Base-by-base conservation (phyloP, 2,113 vertebrate genomes). In the Plecotus auritus region DNA sequence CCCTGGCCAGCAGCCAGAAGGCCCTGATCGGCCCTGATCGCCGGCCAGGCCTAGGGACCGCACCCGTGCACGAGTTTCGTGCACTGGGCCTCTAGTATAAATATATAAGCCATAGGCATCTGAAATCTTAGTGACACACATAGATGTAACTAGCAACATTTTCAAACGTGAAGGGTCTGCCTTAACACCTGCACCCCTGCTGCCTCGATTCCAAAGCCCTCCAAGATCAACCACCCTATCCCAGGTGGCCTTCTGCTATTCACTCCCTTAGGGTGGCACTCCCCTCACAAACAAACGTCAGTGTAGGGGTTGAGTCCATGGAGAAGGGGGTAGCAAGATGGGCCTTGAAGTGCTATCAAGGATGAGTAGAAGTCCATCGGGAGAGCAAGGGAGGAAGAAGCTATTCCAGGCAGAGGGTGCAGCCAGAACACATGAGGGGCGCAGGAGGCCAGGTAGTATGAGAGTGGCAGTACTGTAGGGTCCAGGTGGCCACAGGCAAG, bases 261-360 rank as follows among this genome's bases (percentile, higher is more conserved):
- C 0, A 20, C 6, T 9, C 4, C 64, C 45, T 22, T 22, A 1
- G 0, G 3, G 4, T 11, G 11, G 20, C 16, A 28, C n/a, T 18
- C 59, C 20, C 4, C 28, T 77, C 20, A 4, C 74, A 30, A 54
- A 54, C 1, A 18, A 2, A 37, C 12, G 45, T 3, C 32, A 10
- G 42, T 23, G 9, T 30, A 11, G 10, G 11, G 28, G 42, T 1
- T 28, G 73, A 9, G 30, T 11, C 9, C 35, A 4, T 0, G 2
- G 73, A 67, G 32, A 66, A 42, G 32, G 23, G 4, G 13, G 11
- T 1, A 45, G 18, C 51, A 54, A 54, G 51, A 54, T 2, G 18
- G 18, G 51, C 51, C 18, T 54, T 20, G 18, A 54, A 54, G 51
- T 54, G 51, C 18, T 5, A 54, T 4, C 51, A 14, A 5, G 10